phyloP scores from a whole-genome alignment of 2,113 vertebrate genomes.

The Microcebus jonahi region DNA sequence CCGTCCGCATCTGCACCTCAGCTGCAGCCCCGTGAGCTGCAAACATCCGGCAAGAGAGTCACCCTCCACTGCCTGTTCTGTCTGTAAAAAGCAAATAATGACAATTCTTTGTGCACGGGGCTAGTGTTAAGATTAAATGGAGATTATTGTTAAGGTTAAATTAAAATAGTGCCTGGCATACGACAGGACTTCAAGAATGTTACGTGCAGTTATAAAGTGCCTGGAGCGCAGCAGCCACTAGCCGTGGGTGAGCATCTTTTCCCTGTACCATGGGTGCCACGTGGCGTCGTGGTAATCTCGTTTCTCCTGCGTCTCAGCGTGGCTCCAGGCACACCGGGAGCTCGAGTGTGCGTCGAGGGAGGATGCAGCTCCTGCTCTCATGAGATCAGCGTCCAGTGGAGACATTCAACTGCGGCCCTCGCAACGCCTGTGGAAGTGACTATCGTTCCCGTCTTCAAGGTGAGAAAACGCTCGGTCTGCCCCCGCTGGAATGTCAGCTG shows the following conservation, averaged over 20 bases:
- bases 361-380: background rate
- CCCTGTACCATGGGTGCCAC: background rate
- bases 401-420: background rate
- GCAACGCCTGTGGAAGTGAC: background rate
- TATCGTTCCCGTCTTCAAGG: background rate
- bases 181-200: background rate
- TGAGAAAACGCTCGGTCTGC: background rate
- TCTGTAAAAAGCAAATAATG: background rate
- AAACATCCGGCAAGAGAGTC: rapidly evolving
- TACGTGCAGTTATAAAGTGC: background rate
- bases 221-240: too few species aligned
- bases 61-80: background rate
- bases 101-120: background rate
- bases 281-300: background rate
- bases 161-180: background rate
- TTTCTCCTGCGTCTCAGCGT: background rate
- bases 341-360: background rate
- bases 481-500: background rate
- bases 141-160: background rate
- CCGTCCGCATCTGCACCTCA: rapidly evolving
- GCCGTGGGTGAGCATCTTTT: background rate
- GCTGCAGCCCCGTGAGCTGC: background rate
- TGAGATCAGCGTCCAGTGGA: background rate
- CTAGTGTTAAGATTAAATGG: background rate
- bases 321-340: too few species aligned